These are phyloP conservation scores for Lutjanus argentimaculatus DNA, from an alignment of 2,797 vertebrate species.

Conservation along the genomic window DNA sequence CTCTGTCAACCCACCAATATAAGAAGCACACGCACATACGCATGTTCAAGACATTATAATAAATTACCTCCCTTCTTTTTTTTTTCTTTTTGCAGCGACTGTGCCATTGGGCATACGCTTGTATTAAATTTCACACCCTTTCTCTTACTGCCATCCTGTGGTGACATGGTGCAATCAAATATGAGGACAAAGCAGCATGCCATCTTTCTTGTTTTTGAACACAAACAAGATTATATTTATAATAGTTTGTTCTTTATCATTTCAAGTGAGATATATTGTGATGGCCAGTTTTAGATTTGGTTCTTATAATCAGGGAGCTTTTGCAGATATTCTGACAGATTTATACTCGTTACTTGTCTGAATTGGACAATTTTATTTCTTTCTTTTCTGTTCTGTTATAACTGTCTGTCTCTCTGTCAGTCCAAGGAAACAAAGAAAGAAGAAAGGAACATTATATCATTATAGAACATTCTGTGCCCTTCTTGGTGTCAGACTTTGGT, in stretches of 20 bases:
- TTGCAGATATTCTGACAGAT: not conserved
- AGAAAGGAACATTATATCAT: too few species aligned
- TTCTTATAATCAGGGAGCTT: not conserved
- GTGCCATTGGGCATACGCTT: not conserved
- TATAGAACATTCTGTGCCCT: too few species aligned
- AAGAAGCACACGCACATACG: not conserved
- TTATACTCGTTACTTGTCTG: not conserved
- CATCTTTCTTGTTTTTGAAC: not conserved
- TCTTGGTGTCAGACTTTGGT: too few species aligned
- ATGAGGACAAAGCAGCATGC: not conserved
- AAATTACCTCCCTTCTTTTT: not conserved
- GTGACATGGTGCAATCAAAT: slow-evolving; percentile 30
- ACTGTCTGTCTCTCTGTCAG: too few species aligned
- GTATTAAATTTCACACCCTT: slow-evolving; percentile 1
- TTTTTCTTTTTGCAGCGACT: not conserved
- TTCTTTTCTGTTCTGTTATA: not conserved
- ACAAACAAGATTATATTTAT: not conserved
- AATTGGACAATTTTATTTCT: not conserved
- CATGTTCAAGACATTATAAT: not conserved
- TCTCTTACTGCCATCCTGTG: slow-evolving; percentile 79
- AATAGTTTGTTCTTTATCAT: not conserved
- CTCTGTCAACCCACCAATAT: not conserved
- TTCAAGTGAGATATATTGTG: not conserved
- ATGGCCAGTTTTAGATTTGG: not conserved
- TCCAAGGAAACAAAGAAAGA: too few species aligned